Evolutionary conservation across 53 echinoderm and acorn worm genomes (phyloP).

Genomic region (Astropecten irregularis): DNA sequence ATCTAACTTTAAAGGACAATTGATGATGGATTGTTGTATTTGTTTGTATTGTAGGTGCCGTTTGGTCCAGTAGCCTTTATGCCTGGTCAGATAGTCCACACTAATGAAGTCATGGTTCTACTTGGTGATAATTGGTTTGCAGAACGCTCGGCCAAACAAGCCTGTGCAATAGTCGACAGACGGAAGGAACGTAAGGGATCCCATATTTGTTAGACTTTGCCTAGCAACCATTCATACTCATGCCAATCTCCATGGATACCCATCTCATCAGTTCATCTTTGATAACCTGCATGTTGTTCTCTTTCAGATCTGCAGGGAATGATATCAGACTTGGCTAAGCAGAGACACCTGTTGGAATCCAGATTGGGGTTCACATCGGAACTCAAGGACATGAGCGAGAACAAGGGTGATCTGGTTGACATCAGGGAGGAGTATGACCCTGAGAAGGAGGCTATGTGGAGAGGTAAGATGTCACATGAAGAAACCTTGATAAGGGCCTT

Average conservation of each 20-base stretch:
- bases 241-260: too few species aligned
- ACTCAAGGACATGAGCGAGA: constrained; percentile 66
- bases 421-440: constrained; percentile 89
- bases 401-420: constrained; percentile 78
- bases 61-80: constrained; percentile 91
- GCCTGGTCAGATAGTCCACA: constrained; percentile 94
- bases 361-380: constrained; percentile 89
- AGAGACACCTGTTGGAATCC: constrained; percentile 80
- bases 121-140: constrained; percentile 98
- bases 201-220: too few species aligned
- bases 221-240: too few species aligned
- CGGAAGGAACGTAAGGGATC: constrained; percentile 85
- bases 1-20: too few species aligned
- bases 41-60: too few species aligned
- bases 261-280: too few species aligned
- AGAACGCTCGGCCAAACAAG: constrained; percentile 90
- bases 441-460: constrained; percentile 84
- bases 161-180: constrained; percentile 86
- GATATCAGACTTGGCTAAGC: constrained; percentile 72
- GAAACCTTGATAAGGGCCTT: too few species aligned
- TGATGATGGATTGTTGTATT: too few species aligned
- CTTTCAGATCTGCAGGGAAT: constrained; percentile 68
- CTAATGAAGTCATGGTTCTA: constrained; percentile 92
- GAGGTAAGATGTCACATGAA: constrained; percentile 58
- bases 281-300: too few species aligned